Conservation (phyloP, 2,113 vertebrate species). For the Physeter macrocephalus region DNA sequence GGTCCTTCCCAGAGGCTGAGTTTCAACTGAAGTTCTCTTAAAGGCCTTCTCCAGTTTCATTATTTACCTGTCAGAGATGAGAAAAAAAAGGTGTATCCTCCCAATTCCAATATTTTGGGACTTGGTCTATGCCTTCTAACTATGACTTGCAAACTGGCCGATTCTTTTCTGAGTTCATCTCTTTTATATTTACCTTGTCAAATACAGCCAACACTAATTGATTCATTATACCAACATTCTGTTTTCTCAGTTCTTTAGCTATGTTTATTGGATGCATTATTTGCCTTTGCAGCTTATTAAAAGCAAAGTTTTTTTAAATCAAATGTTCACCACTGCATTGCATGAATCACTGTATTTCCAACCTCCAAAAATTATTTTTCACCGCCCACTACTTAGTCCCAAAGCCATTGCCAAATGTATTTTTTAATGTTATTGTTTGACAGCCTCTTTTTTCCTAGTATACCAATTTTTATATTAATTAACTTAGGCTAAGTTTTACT, state of each 20-base stretch:
- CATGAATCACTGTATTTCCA: neutral
- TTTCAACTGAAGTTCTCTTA: neutral
- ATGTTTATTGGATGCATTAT: neutral
- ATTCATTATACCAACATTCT: neutral
- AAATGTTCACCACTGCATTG: neutral
- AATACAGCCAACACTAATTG: neutral
- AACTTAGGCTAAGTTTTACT: neutral
- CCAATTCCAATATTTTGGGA: neutral
- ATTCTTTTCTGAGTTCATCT: neutral
- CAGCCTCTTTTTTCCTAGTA: neutral
- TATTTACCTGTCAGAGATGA: neutral
- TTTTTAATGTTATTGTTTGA: neutral
- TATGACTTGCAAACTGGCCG: neutral
- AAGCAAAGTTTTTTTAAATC: neutral
- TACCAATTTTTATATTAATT: neutral
- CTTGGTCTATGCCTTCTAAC: neutral
- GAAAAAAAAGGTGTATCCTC: neutral
- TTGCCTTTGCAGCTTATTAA: neutral
- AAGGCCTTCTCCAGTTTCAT: neutral
- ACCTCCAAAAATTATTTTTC: neutral
- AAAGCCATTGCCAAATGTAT: neutral
- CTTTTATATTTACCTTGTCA: neutral
- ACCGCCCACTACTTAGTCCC: neutral
- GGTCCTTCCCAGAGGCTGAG: neutral
- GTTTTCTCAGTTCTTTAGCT: neutral